Evolutionary conservation across 2,113 vertebrate species (phyloP), one percentile per base, ranked within the genome.

Genomic region (Lipotes vexillifer): DNA sequence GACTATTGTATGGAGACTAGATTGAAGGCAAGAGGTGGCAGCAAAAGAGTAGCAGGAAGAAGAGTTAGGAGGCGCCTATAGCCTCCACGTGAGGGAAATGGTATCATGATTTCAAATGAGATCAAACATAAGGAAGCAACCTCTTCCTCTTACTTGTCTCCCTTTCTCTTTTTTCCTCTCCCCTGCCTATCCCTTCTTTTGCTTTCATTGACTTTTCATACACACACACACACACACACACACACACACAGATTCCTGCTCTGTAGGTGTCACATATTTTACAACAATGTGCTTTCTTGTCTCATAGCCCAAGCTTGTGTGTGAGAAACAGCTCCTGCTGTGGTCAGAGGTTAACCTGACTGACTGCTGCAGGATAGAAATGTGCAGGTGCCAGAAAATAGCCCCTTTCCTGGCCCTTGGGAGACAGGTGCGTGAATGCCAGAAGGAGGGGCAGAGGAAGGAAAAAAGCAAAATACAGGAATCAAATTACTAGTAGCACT

Each of bases 401-500:
- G 13, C 2, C 21, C 27, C 55, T 84, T 63, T 17, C 1, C 0
- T 11, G 72, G 36, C 52, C 66, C 46, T 6, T 6, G 1, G n/a
- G 52, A n/a, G n/a, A n/a, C 0, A 29, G 23, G 14, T n/a, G 2
- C 25, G 15, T 36, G 38, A 41, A 44, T 80, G 31, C 20, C 65
- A 71, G n/a, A 85, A 33, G 49, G 17, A 63, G 33, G 29, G 38
- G 6, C 38, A 57, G n/a, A 66, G 59, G 49, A 66, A 63, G 55
- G 55, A 21, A 8, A 17, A 17, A 29, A 10, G 33, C 23, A 55
- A 59, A 57, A 27, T 2, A 27, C 5, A 25, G 88, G 55, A 15
- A 9, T n/a, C 31, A 6, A 10, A 11, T 46, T 4, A 15, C 3
- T 1, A 21, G 36, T 4, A 2, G 63, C 1, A 0, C 36, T 13